These are phyloP conservation scores for Notothenia coriiceps DNA, from an alignment of 2,113 vertebrate species.

Conservation along the genomic window DNA sequence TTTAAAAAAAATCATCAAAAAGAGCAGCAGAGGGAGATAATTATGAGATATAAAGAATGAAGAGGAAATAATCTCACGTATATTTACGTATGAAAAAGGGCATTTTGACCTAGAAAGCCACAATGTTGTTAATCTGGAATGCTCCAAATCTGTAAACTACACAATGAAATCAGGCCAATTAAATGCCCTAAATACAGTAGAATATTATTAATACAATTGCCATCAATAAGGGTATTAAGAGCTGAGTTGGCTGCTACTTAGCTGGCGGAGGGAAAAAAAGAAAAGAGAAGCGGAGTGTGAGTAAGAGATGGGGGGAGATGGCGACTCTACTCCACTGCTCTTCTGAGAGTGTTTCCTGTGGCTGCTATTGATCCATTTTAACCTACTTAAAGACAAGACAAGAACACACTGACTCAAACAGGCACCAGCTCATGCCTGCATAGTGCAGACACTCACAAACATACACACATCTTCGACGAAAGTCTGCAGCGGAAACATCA, in stretches of 20 bases:
- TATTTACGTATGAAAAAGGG: slow-evolving; percentile 39
- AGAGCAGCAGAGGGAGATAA: slow-evolving; percentile 23
- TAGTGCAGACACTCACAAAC: background rate
- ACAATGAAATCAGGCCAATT: slow-evolving; percentile 54
- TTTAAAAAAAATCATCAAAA: background rate
- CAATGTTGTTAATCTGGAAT: slow-evolving; percentile 52
- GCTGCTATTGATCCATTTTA: slow-evolving; percentile 81
- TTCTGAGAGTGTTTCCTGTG: slow-evolving; percentile 67
- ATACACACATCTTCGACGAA: slow-evolving; percentile 29
- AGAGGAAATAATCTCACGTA: slow-evolving; percentile 42
- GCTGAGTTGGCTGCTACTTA: slow-evolving; percentile 25
- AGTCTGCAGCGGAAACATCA: slow-evolving; percentile 67
- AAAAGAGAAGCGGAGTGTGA: background rate
- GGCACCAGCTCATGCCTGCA: slow-evolving; percentile 38
- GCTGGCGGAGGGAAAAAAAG: slow-evolving; percentile 10
- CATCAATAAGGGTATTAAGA: slow-evolving; percentile 50
- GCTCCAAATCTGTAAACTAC: slow-evolving; percentile 39
- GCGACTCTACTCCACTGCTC: slow-evolving; percentile 46
- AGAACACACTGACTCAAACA: slow-evolving; percentile 67
- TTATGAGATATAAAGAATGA: slow-evolving; percentile 33
- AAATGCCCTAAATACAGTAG: slow-evolving; percentile 44
- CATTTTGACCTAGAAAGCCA: slow-evolving; percentile 66
- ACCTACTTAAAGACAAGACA: slow-evolving; percentile 82
- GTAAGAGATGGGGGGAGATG: slow-evolving; percentile 28
- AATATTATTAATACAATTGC: slow-evolving; percentile 37